A percentile compares a stretch with the other conserved stretches of the same genome.
phyloP scores from a whole-genome alignment of 2,113 vertebrate species.

The Trogon surrucura region DNA sequence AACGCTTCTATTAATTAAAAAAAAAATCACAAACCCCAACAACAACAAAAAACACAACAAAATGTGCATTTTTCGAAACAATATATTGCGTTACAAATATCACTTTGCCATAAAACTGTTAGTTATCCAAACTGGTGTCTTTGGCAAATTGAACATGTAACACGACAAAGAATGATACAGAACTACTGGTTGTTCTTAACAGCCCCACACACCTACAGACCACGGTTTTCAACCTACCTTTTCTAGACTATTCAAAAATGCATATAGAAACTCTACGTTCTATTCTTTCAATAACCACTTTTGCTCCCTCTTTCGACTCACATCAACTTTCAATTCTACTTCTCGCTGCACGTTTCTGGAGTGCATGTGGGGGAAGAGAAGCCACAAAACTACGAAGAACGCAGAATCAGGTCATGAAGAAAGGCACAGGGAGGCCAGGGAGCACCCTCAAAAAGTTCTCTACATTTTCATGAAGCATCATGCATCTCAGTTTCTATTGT shows the following conservation, averaged over 20 bases:
- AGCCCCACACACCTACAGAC: accelerated
- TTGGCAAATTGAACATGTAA: accelerated
- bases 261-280: accelerated
- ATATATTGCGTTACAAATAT: accelerated
- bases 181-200: accelerated
- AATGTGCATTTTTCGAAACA: not conserved
- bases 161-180: accelerated
- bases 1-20: not conserved
- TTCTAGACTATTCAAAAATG: accelerated
- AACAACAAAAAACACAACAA: not conserved
- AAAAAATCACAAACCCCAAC: too few species aligned
- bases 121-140: accelerated
- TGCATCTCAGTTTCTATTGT: accelerated
- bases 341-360: accelerated
- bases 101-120: not conserved
- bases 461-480: accelerated
- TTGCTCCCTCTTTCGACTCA: not conserved
- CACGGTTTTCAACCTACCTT: not conserved
- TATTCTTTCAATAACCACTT: not conserved
- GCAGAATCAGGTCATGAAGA: accelerated
- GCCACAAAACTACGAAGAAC: accelerated
- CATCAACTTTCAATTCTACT: accelerated
- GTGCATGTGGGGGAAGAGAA: accelerated
- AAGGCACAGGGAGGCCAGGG: accelerated
- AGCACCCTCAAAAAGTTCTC: accelerated